A percentile compares a stretch with the other conserved stretches of the same genome.
Evolutionary conservation across 2,888 invertebrate genomes (phyloP).

Genomic region (Drosophila buzzatii): DNA sequence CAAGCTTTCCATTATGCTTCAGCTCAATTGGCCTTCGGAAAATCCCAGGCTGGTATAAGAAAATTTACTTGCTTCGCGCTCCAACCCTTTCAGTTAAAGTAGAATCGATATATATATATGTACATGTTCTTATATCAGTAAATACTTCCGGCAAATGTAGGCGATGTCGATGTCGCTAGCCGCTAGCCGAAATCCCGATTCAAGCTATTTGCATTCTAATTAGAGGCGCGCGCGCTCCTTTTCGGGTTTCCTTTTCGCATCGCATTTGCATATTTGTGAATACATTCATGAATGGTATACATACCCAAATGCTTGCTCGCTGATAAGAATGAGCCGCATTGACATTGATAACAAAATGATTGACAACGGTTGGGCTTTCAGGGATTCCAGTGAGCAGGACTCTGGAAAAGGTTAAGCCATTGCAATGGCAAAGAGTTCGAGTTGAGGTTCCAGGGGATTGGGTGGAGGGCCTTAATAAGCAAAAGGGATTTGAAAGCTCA

Average conservation of each 20-base stretch:
- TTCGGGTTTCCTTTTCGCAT: constrained; percentile 22
- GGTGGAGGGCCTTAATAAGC: background rate
- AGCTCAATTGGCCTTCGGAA: background rate
- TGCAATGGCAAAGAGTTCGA: background rate
- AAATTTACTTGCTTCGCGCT: background rate
- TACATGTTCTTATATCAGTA: too few species aligned
- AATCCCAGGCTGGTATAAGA: background rate
- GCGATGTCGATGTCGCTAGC: constrained; percentile 39
- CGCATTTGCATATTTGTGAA: constrained; percentile 64
- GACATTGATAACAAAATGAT: constrained; percentile 67
- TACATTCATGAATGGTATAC: constrained; percentile 15
- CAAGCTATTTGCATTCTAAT: constrained; percentile 71
- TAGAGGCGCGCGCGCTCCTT: constrained; percentile 52
- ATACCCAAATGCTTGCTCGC: constrained; percentile 7
- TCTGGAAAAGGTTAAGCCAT: constrained; percentile 2
- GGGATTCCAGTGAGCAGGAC: constrained; percentile 10
- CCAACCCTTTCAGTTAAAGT: background rate
- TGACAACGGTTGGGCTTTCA: constrained; percentile 57
- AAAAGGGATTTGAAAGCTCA: constrained; percentile 5
- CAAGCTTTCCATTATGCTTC: background rate
- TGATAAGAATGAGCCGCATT: constrained; percentile 25
- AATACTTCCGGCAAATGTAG: background rate
- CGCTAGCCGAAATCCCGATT: constrained; percentile 50
- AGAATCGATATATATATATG: background rate
- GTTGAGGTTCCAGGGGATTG: background rate